A percentile compares a stretch with the other conserved stretches of the same genome.
These are phyloP conservation scores for Troides oblongomaculatus DNA, from an alignment of 2,888 invertebrate genomes.

Conservation along the genomic window DNA sequence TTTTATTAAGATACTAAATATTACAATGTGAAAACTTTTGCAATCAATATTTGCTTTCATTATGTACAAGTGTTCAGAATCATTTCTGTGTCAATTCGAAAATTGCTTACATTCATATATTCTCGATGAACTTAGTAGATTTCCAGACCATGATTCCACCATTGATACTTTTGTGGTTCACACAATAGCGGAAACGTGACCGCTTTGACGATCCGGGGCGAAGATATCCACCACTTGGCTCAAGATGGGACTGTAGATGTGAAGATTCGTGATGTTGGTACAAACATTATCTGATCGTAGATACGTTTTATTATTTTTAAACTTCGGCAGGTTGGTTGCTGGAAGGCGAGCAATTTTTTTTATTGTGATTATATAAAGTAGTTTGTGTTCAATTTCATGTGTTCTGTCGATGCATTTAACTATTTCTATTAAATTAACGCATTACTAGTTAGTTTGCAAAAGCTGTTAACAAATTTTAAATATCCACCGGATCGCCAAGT, in stretches of 20 bases:
- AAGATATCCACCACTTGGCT: conserved; percentile 46
- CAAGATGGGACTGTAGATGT: conserved; percentile 25
- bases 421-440: not conserved
- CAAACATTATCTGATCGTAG: conserved; percentile 21
- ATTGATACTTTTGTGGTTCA: conserved; percentile 47
- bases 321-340: conserved; percentile 5
- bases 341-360: too few relatives aligned
- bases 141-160: conserved; percentile 21
- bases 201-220: conserved; percentile 56
- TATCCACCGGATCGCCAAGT: not conserved
- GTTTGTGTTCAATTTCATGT: too few relatives aligned
- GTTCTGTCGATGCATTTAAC: not conserved
- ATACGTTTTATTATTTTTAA: conserved; percentile 12
- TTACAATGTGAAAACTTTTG: not conserved
- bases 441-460: not conserved
- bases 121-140: conserved; percentile 15
- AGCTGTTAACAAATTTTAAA: not conserved
- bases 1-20: not conserved
- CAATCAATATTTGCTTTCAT: conserved; percentile 1
- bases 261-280: conserved; percentile 20
- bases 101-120: conserved; percentile 22
- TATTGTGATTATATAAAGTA: too few relatives aligned
- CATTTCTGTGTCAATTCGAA: conserved; percentile 1
- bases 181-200: conserved; percentile 71
- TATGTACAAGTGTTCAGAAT: not conserved